Percentiles rank a stretch among this genome's conserved stretches.
Evolutionary conservation across 2,113 vertebrate species (phyloP).

Genomic region (Carlito syrichta): DNA sequence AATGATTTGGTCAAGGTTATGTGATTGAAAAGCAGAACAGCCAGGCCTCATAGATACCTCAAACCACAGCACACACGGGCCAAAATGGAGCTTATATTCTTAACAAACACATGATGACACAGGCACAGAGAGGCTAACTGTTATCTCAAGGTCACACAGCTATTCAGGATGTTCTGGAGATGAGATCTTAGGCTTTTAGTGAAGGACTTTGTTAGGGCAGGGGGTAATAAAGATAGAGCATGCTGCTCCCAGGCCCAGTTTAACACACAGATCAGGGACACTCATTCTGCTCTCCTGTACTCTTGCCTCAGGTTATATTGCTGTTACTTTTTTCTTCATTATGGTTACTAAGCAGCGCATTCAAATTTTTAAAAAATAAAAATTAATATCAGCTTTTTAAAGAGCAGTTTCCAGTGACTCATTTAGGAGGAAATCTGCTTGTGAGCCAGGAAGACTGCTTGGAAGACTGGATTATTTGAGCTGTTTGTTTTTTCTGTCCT

Average conservation of each 20-base stretch:
- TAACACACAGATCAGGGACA: no score
- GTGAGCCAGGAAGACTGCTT: slow-evolving; percentile 19
- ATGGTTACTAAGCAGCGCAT: slow-evolving; percentile 3
- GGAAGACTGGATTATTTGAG: slow-evolving; percentile 11
- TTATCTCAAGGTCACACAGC: not conserved
- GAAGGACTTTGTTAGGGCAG: accelerated
- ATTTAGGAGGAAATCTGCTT: slow-evolving; percentile 36
- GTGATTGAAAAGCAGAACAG: not conserved
- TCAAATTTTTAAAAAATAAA: slow-evolving; percentile 17
- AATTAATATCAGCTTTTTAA: slow-evolving; percentile 32
- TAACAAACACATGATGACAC: not conserved
- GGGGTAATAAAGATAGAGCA: not conserved
- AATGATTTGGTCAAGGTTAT: not conserved
- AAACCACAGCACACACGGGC: not conserved
- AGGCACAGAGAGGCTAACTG: not conserved
- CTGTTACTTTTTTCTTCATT: not conserved
- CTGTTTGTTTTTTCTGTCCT: slow-evolving; percentile 44
- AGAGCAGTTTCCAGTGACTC: slow-evolving; percentile 53
- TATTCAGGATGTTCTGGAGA: not conserved
- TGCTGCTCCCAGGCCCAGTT: not conserved
- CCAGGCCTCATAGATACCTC: no score
- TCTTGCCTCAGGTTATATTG: not conserved
- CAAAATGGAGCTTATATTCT: not conserved
- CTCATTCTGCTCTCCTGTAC: not conserved
- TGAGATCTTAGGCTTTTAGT: not conserved